Conservation (phyloP, 2,888 invertebrate genomes). For the Ypsolopha scabrella region DNA sequence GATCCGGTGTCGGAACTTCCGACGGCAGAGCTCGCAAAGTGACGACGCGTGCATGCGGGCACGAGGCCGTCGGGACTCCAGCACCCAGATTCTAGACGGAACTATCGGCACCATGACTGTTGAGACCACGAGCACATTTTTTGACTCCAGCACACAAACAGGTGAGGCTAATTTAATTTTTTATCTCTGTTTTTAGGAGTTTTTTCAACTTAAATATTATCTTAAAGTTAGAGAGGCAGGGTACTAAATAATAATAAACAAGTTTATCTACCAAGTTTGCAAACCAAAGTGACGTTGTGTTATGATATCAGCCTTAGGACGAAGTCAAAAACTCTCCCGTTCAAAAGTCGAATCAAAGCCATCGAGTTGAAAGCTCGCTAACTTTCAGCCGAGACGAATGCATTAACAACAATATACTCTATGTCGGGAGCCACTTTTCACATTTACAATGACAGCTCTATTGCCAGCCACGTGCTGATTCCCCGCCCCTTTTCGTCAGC, state of each 20-base stretch:
- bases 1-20: conserved; percentile 91
- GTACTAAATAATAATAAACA: too few relatives aligned
- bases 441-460: conserved; percentile 20
- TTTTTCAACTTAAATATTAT: too few relatives aligned
- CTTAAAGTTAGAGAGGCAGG: too few relatives aligned
- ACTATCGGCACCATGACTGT: conserved; percentile 94
- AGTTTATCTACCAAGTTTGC: too few relatives aligned
- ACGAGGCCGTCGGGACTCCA: conserved; percentile 84
- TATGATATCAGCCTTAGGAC: not conserved
- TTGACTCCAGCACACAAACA: conserved; percentile 93
- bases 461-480: conserved; percentile 48
- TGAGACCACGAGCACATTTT: conserved; percentile 92
- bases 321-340: not conserved
- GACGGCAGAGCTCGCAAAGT: conserved; percentile 91
- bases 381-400: conserved; percentile 18
- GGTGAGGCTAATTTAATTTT: conserved; percentile 69
- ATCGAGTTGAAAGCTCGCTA: not conserved
- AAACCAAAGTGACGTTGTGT: too few relatives aligned
- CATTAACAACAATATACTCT: conserved; percentile 31
- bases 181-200: too few relatives aligned
- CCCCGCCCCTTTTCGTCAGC: conserved; percentile 56
- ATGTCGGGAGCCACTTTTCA: conserved; percentile 24
- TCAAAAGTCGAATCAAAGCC: not conserved
- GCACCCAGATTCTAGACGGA: conserved; percentile 91
- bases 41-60: conserved; percentile 80